Percentiles rank a stretch among this genome's conserved stretches.
Conservation (phyloP, 2,888 invertebrate species). For the Omphaloscelis lunosa region DNA sequence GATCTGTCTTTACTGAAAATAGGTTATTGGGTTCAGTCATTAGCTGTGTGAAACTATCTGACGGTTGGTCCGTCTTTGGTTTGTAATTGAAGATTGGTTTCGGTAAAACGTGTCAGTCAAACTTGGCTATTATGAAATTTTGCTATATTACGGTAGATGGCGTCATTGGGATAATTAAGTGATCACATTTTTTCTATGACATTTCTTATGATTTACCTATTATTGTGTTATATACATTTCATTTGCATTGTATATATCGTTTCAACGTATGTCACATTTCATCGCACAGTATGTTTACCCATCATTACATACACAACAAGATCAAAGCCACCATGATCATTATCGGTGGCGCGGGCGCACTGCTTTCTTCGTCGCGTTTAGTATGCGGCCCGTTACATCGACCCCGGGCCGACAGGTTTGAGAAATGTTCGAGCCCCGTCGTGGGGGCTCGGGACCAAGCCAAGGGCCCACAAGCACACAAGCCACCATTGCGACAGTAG, state of each 20-base stretch:
- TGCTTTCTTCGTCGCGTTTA: slow-evolving; percentile 77
- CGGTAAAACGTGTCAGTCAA: background rate
- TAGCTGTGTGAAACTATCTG: background rate
- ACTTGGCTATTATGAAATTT: background rate
- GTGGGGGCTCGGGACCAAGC: slow-evolving; percentile 53
- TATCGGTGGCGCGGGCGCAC: slow-evolving; percentile 44
- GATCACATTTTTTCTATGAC: background rate
- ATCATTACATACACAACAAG: slow-evolving; percentile 18
- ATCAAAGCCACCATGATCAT: slow-evolving; percentile 50
- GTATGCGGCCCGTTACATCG: slow-evolving; percentile 87
- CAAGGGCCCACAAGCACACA: slow-evolving; percentile 50
- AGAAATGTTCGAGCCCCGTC: slow-evolving; percentile 72
- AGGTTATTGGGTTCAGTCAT: too few species aligned
- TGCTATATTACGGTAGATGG: background rate
- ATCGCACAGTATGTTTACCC: background rate
- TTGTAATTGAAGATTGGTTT: background rate
- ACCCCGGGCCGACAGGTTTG: slow-evolving; percentile 84
- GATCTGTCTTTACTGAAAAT: too few species aligned
- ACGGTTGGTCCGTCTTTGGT: background rate
- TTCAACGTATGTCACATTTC: too few species aligned
- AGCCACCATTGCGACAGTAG: slow-evolving; percentile 72
- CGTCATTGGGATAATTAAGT: background rate
- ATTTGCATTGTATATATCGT: background rate
- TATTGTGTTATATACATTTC: background rate
- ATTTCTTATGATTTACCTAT: background rate